Conservation (phyloP, 2,888 invertebrate genomes). For the Hanleya hanleyi region DNA sequence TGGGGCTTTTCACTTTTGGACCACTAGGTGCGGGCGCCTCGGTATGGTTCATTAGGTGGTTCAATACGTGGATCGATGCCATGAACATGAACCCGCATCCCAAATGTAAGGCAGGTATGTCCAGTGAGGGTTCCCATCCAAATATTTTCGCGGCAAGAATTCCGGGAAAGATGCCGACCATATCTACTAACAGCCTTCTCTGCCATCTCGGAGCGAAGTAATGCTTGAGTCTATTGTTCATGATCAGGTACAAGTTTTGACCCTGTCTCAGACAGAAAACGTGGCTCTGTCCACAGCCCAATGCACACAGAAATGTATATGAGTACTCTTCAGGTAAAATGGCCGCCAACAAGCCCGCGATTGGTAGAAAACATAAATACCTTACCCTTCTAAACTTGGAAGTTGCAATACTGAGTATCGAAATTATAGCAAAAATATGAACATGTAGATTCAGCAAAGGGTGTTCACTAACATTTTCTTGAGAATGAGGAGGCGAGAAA, state of each 20-base stretch:
- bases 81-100: constrained; percentile 12
- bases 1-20: neutral
- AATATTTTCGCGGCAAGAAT: constrained; percentile 21
- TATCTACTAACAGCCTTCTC: constrained; percentile 34
- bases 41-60: neutral
- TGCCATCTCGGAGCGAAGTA: constrained; percentile 13
- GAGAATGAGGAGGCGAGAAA: constrained; percentile 23
- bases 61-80: neutral
- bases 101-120: neutral
- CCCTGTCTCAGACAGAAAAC: constrained; percentile 35
- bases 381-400: constrained; percentile 16
- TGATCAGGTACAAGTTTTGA: constrained; percentile 32
- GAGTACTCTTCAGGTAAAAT: constrained; percentile 20
- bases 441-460: constrained; percentile 23
- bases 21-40: neutral
- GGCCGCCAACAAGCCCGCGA: constrained; percentile 10
- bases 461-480: neutral
- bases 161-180: constrained; percentile 39
- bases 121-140: constrained; percentile 31
- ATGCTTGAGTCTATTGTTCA: constrained; percentile 32
- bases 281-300: constrained; percentile 36
- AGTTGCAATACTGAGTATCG: constrained; percentile 30
- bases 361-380: constrained; percentile 14
- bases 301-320: constrained; percentile 30
- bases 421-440: constrained; percentile 29